phyloP scores from a whole-genome alignment of 2,888 invertebrate genomes.

The Germaria angustata region DNA sequence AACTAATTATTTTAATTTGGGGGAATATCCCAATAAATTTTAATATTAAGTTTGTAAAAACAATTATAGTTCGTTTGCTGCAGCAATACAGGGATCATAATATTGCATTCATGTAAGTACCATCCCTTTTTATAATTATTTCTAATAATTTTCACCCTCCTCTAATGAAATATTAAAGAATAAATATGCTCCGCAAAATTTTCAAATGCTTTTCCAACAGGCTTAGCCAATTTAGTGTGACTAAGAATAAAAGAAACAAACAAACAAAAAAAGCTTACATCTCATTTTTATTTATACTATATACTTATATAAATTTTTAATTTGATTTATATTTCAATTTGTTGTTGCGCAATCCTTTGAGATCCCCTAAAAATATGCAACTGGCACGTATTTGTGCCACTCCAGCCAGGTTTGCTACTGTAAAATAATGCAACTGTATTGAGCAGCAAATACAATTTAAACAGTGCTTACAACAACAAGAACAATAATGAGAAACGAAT shows the following conservation, averaged over 20 bases:
- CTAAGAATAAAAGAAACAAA: background rate
- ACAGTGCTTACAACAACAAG: constrained; percentile 38
- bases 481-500: background rate
- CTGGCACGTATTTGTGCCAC: constrained; percentile 58
- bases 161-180: too few species aligned
- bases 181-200: too few species aligned
- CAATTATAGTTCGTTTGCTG: too few species aligned
- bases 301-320: background rate
- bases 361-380: constrained; percentile 47
- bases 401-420: constrained; percentile 26
- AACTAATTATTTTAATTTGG: too few species aligned
- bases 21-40: too few species aligned
- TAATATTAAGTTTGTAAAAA: too few species aligned
- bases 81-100: too few species aligned
- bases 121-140: too few species aligned
- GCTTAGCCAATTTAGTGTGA: too few species aligned
- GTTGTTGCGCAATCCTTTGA: constrained; percentile 47
- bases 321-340: constrained; percentile 24
- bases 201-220: too few species aligned
- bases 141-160: too few species aligned
- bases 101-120: too few species aligned
- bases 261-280: background rate
- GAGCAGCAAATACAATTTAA: constrained; percentile 38
- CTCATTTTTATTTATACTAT: background rate
- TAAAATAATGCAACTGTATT: constrained; percentile 26